Evolutionary conservation across 2,888 invertebrate genomes (phyloP).

Genomic region (Epinotia ramella): DNA sequence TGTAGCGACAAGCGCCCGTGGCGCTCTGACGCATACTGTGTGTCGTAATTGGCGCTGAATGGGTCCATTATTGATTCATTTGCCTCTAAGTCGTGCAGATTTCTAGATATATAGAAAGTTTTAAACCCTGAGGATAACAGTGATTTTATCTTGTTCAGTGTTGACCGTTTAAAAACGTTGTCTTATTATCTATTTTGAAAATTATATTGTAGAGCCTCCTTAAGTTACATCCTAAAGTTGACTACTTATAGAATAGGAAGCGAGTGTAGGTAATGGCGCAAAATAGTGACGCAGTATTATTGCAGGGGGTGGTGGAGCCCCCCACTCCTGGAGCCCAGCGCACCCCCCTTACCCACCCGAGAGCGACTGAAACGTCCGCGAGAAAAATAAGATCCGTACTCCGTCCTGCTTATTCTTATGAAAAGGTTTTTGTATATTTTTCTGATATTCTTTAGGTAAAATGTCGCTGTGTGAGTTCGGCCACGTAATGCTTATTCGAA

Average conservation of each 20-base stretch:
- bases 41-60: too few species aligned
- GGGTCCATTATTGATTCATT: too few species aligned
- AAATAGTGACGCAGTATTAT: slow-evolving; percentile 87
- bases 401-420: slow-evolving; percentile 84
- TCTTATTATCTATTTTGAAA: background rate
- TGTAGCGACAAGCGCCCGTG: too few species aligned
- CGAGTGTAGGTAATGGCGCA: slow-evolving; percentile 86
- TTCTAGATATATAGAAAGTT: too few species aligned
- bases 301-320: slow-evolving; percentile 77
- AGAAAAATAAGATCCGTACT: slow-evolving; percentile 85
- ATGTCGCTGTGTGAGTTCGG: slow-evolving; percentile 68
- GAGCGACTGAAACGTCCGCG: slow-evolving; percentile 85
- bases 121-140: too few species aligned
- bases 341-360: slow-evolving; percentile 62
- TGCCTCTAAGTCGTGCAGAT: too few species aligned
- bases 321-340: slow-evolving; percentile 60
- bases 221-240: slow-evolving; percentile 69
- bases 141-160: background rate
- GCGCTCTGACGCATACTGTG: too few species aligned
- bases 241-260: slow-evolving; percentile 85
- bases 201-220: background rate
- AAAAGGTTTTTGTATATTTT: slow-evolving; percentile 81
- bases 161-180: background rate
- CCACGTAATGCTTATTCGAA: slow-evolving; percentile 68
- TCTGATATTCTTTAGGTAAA: slow-evolving; percentile 71